These are phyloP conservation scores for Capreolus pygargus DNA, from an alignment of 2,113 vertebrate species.

Conservation along the genomic window DNA sequence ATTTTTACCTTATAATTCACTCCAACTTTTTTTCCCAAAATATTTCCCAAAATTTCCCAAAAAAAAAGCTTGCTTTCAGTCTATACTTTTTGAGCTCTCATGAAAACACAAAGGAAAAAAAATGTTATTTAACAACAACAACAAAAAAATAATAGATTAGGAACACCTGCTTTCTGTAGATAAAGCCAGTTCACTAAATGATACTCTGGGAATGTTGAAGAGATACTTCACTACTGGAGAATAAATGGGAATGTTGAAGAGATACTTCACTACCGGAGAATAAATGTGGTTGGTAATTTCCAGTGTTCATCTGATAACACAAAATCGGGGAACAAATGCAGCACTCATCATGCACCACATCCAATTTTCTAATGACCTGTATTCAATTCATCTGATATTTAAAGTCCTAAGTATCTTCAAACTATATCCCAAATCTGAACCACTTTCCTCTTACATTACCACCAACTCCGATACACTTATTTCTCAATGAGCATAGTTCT, in stretches of 20 bases:
- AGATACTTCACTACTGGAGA: background rate
- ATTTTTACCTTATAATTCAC: background rate
- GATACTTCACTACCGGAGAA: background rate
- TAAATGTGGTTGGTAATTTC: background rate
- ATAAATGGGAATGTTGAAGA: background rate
- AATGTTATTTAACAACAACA: background rate
- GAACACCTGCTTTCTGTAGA: background rate
- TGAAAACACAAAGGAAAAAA: background rate
- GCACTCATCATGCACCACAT: background rate
- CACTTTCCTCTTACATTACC: background rate
- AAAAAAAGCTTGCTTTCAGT: background rate
- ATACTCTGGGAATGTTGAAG: background rate
- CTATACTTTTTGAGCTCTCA: background rate
- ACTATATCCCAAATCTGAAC: background rate
- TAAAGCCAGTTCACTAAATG: background rate
- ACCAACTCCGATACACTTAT: no score
- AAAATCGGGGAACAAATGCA: background rate
- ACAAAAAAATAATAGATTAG: background rate
- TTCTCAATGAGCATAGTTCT: background rate
- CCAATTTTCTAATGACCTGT: background rate
- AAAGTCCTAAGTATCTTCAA: background rate
- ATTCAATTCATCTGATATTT: background rate
- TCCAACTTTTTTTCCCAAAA: background rate
- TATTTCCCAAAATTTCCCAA: background rate
- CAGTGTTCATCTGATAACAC: background rate